phyloP scores from a whole-genome alignment of 2,113 vertebrate genomes.

The Marmota flaviventris region DNA sequence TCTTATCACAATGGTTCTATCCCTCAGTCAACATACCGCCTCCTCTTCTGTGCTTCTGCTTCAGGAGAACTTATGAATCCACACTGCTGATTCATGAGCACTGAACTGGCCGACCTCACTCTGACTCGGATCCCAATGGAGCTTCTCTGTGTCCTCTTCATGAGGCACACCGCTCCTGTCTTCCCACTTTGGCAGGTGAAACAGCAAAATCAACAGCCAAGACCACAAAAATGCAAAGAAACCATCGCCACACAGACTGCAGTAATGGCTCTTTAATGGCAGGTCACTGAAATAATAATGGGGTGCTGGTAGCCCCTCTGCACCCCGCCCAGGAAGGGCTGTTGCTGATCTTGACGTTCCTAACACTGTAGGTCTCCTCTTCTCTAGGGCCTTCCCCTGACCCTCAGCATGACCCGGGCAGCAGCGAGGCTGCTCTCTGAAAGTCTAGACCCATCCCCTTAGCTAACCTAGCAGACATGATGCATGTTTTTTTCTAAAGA shows the following conservation, averaged over 20 bases:
- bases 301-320: background rate
- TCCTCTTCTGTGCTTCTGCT: background rate
- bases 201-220: background rate
- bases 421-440: background rate
- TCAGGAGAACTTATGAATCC: background rate
- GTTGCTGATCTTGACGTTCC: no score
- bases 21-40: accelerated
- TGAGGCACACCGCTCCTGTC: no score
- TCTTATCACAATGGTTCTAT: background rate
- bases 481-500: background rate
- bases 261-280: background rate
- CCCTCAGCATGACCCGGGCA: background rate
- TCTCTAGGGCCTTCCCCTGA: no score
- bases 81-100: accelerated
- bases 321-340: background rate
- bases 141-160: background rate
- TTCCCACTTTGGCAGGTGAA: background rate
- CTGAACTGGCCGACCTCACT: background rate
- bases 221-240: background rate
- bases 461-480: background rate
- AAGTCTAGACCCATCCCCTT: background rate
- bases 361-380: background rate
- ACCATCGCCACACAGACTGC: accelerated
- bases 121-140: background rate
- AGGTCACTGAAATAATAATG: accelerated